Conservation (phyloP, 64 coral and sea anemone genomes). For the Porites lutea region DNA sequence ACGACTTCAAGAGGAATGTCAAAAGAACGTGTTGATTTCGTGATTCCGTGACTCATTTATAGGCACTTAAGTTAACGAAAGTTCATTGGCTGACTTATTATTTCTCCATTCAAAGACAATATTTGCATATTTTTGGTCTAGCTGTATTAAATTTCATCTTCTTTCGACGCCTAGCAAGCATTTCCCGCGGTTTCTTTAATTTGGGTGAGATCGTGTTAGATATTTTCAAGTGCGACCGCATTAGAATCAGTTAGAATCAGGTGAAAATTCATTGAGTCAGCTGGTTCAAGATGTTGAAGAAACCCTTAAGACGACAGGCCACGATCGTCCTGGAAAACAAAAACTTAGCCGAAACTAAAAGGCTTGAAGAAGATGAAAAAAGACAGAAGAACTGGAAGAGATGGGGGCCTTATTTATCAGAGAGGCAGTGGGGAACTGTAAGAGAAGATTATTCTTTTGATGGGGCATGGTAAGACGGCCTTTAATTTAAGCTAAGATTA, state of each 20-base stretch:
- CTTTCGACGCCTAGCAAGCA: background rate
- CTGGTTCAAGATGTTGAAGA: constrained; percentile 8
- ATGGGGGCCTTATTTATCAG: constrained; percentile 97
- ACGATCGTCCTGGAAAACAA: constrained; percentile 40
- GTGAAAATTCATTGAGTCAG: background rate
- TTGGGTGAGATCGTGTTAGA: background rate
- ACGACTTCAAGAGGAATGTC: background rate
- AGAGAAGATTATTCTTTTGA: constrained; percentile 95
- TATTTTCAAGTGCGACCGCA: background rate
- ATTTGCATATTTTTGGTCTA: constrained; percentile 24
- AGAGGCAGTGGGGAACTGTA: constrained; percentile 98
- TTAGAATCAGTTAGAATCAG: no score
- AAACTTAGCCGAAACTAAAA: constrained; percentile 59
- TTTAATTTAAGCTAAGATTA: no score
- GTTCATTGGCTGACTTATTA: background rate
- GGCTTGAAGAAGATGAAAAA: constrained; percentile 80
- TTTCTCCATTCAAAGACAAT: background rate
- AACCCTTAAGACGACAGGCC: background rate
- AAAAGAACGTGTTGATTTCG: background rate
- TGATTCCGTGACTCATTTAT: background rate
- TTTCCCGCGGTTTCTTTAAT: background rate
- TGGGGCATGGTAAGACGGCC: constrained; percentile 78
- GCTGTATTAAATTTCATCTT: background rate
- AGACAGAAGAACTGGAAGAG: constrained; percentile 95
- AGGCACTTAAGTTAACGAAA: no score